Conservation (phyloP, 2,888 invertebrate species). For the Aleiodes testaceus region DNA sequence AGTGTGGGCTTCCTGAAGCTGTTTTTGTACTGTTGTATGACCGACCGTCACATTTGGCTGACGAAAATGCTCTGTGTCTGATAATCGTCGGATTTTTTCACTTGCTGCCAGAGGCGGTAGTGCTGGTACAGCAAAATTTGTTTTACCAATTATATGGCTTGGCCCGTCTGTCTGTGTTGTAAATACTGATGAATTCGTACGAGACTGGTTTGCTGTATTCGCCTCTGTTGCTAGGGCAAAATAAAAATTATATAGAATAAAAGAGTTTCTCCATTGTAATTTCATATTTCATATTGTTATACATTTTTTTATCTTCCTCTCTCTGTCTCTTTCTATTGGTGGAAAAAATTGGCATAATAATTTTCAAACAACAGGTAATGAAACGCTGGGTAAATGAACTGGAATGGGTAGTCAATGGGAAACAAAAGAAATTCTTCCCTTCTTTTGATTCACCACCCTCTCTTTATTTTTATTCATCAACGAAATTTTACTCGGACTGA, state of each 20-base stretch:
- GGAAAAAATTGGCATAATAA: slow-evolving; percentile 21
- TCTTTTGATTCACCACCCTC: slow-evolving; percentile 4
- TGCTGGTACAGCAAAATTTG: slow-evolving; percentile 77
- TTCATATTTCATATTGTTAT: slow-evolving; percentile 30
- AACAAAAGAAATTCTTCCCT: slow-evolving; percentile 18
- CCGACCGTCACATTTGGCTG: slow-evolving; percentile 70
- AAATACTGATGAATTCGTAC: slow-evolving; percentile 61
- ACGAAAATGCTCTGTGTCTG: slow-evolving; percentile 76
- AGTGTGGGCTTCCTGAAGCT: slow-evolving; percentile 71
- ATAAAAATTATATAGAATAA: slow-evolving; percentile 13
- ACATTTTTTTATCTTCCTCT: neutral
- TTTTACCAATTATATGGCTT: slow-evolving; percentile 67
- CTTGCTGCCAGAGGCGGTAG: slow-evolving; percentile 73
- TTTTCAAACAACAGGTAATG: slow-evolving; percentile 19
- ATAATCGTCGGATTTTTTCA: slow-evolving; percentile 76
- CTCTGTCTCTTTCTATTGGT: slow-evolving; percentile 6
- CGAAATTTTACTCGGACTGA: slow-evolving; percentile 17
- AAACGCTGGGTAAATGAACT: slow-evolving; percentile 17
- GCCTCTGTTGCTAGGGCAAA: slow-evolving; percentile 66
- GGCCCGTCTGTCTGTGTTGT: slow-evolving; percentile 58
- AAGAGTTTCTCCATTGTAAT: slow-evolving; percentile 23
- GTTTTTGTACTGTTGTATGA: slow-evolving; percentile 68
- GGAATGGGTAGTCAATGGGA: slow-evolving; percentile 17
- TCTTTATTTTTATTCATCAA: neutral
- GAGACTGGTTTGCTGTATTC: slow-evolving; percentile 64